Conservation (phyloP, 1,140 invertebrate genomes). For the Hestina assimilis region DNA sequence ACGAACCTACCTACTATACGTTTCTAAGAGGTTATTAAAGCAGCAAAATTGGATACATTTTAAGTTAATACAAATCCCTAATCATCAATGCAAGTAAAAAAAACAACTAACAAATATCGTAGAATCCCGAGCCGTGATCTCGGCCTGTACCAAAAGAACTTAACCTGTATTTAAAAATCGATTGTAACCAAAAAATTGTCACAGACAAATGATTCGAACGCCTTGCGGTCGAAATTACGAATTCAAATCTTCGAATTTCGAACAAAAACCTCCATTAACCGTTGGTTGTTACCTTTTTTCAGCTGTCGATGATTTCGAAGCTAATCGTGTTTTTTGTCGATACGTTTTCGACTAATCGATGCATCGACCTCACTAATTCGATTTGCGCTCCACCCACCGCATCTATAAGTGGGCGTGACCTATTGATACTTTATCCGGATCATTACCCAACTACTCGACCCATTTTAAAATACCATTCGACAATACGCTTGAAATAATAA, state of each 20-base stretch:
- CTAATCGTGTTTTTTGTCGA: constrained; percentile 73
- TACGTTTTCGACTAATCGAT: constrained; percentile 66
- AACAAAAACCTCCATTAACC: constrained; percentile 74
- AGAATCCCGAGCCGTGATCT: constrained; percentile 35
- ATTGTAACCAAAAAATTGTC: constrained; percentile 76
- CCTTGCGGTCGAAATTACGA: constrained; percentile 73
- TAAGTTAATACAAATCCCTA: constrained; percentile 18
- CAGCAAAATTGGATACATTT: not conserved
- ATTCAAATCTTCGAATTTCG: constrained; percentile 75
- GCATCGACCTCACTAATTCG: constrained; percentile 67
- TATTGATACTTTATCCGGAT: constrained; percentile 63
- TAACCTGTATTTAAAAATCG: constrained; percentile 74
- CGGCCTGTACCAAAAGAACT: constrained; percentile 43
- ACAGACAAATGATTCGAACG: constrained; percentile 76
- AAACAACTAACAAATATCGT: constrained; percentile 27
- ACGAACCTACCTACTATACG: too few relatives aligned
- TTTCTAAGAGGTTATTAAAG: too few relatives aligned
- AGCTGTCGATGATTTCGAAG: constrained; percentile 67
- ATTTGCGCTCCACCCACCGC: constrained; percentile 64
- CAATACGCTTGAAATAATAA: constrained; percentile 6
- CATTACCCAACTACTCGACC: constrained; percentile 39
- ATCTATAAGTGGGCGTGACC: constrained; percentile 61
- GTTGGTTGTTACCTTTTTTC: constrained; percentile 67
- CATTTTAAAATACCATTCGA: constrained; percentile 7
- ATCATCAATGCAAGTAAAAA: constrained; percentile 27